A percentile compares a stretch with the other conserved stretches of the same genome.
These are phyloP conservation scores for Artibeus lituratus DNA, from an alignment of 2,797 vertebrate species.

Conservation along the genomic window DNA sequence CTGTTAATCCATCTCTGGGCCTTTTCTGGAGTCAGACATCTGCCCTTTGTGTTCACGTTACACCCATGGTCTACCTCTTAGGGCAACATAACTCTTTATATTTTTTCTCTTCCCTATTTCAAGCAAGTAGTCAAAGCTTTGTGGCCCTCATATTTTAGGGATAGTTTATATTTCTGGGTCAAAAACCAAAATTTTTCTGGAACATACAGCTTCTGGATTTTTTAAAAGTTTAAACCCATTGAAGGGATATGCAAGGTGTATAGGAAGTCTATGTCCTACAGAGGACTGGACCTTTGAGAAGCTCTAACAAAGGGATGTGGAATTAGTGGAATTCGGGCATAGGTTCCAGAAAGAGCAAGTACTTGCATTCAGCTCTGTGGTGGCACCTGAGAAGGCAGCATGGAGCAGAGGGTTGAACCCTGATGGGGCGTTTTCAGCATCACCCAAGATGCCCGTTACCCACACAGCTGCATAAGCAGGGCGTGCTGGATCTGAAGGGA, in stretches of 20 bases:
- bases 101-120: slow-evolving; percentile 10
- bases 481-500: neutral
- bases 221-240: neutral
- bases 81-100: neutral
- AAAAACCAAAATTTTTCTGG: slow-evolving; percentile 24
- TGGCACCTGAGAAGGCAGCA: neutral
- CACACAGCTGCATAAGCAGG: neutral
- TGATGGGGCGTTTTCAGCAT: neutral
- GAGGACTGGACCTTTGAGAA: neutral
- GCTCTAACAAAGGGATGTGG: neutral
- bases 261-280: neutral
- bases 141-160: neutral
- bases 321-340: neutral
- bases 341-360: neutral
- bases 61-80: neutral
- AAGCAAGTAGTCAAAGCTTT: neutral
- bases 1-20: neutral
- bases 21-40: neutral
- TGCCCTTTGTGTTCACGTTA: neutral
- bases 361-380: neutral
- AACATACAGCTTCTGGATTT: neutral
- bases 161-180: slow-evolving; percentile 34
- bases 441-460: too few species aligned
- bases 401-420: neutral
- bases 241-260: neutral